Conservation (phyloP, 2,113 vertebrate species). For the Noturus placidus region DNA sequence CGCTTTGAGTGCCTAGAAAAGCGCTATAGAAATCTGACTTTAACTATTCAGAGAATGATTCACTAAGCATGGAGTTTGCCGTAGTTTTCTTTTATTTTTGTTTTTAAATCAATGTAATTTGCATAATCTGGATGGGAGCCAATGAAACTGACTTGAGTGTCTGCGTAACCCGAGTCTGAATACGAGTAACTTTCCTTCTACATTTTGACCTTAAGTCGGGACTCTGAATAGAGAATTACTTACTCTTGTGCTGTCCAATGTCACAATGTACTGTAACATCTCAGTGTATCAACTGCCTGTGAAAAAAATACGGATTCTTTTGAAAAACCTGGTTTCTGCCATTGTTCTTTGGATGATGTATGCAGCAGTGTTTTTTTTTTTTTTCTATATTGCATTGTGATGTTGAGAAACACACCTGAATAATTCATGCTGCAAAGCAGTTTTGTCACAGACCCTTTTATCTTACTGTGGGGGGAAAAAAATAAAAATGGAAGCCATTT, state of each 20-base stretch:
- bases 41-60: neutral
- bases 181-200: neutral
- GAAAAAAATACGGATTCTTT: neutral
- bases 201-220: neutral
- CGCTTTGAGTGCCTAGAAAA: too few species aligned
- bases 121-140: neutral
- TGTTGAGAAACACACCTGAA: neutral
- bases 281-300: neutral
- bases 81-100: neutral
- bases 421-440: constrained; percentile 13
- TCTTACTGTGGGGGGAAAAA: neutral
- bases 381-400: neutral
- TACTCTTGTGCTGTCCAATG: neutral
- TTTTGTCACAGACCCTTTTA: constrained; percentile 12
- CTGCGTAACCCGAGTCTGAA: neutral
- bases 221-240: neutral
- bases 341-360: neutral
- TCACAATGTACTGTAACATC: neutral
- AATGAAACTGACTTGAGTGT: neutral
- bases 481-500: constrained; percentile 10
- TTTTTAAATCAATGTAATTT: neutral
- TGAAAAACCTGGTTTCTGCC: neutral
- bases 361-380: neutral
- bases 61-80: neutral
- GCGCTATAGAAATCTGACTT: too few species aligned